Conservation (phyloP, 2,113 vertebrate species). For the Catharus bicknelli region DNA sequence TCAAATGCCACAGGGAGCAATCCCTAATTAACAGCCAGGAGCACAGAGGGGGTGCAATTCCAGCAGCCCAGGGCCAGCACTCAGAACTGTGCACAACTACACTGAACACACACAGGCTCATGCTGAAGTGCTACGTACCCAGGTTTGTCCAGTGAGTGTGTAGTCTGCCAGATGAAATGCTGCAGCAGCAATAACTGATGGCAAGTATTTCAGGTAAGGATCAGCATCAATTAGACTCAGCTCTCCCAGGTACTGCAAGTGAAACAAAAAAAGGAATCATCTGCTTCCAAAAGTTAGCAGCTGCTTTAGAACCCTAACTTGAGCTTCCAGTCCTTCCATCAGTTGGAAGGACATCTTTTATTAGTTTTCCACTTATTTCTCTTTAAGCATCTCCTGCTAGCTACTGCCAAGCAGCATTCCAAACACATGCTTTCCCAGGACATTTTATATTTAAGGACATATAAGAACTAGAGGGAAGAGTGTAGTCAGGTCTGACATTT, state of each 20-base stretch:
- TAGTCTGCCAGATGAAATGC: conserved; percentile 86
- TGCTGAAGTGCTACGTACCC: conserved; percentile 75
- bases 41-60: not conserved
- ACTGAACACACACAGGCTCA: not conserved
- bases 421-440: not conserved
- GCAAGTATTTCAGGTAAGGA: conserved; percentile 91
- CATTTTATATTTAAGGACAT: not conserved
- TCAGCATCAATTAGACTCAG: conserved; percentile 93
- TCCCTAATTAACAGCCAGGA: not conserved
- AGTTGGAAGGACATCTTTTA: not conserved
- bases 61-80: not conserved
- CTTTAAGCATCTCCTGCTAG: not conserved
- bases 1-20: not conserved
- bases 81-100: rapidly evolving
- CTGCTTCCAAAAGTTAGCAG: not conserved
- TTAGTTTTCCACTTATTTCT: not conserved
- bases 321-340: not conserved
- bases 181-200: conserved; percentile 89
- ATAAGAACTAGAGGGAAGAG: not conserved
- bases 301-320: not conserved
- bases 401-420: not conserved
- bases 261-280: not conserved
- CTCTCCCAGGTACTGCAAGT: conserved; percentile 89
- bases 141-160: conserved; percentile 82
- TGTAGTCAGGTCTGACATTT: rapidly evolving